Base-by-base conservation (phyloP, 2,113 vertebrate genomes). In the human (Homo sapiens) region DNA sequence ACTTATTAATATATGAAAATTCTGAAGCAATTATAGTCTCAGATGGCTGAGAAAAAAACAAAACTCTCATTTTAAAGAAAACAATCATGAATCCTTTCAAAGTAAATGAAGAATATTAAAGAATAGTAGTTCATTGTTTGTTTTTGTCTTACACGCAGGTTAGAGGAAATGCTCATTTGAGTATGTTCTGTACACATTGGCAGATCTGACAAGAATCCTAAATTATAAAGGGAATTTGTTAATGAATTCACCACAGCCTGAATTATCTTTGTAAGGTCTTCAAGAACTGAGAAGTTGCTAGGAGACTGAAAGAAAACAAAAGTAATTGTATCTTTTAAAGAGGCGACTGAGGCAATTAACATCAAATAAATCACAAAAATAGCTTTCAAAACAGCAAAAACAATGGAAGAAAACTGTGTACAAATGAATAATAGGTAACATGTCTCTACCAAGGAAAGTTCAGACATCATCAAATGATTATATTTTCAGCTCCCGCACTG, bases 291-390 rank as follows among this genome's bases (percentile, higher is more conserved):
- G 52, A 96, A 97, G 87, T 89, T 96, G 57, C 89, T 94, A 94
- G 52, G 86, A 57, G 38, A 87, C 70, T 78, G 66, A 94, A 96
- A 96, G 79, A 87, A 98, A 97, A 97, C 66, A 97, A 92, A 96
- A 81, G 23, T 80, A 94, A 93, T 50, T 95, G 43, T 94, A 73
- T 72, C 50, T 96, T 96, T 97, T 96, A 84, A 95, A 95, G 87
- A 76, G 32, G 57, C 90, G 68, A 97, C 73, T 95, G 83, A 97
- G 82, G 64, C 78, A 96, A 97, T 94, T 96, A 93, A 94, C 85
- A 80, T 93, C 68, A 97, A 96, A 70, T 90, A 94, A 89, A 40
- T 87, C 93, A 93, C 55, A 87, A 86, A 93, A 94, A 92, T 68
- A 83, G 23, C 79, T 87, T 79, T 18, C 64, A 94, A 93, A 66